Percentiles rank a stretch among this genome's conserved stretches.
These are phyloP conservation scores for Astur gentilis DNA, from an alignment of 2,113 vertebrate genomes.

Conservation along the genomic window DNA sequence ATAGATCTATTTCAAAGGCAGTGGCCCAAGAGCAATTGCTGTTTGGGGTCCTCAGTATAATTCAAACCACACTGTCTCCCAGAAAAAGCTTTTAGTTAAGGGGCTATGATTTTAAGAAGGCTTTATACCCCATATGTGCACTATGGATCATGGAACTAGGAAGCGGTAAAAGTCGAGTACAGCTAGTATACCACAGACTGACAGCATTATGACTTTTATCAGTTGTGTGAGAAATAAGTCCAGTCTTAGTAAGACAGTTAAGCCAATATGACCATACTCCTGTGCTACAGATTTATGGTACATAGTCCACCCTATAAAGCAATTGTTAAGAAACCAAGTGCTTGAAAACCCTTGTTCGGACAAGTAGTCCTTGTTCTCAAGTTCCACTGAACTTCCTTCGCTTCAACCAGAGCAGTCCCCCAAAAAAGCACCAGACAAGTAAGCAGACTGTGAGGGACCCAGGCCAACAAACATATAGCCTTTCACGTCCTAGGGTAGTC, in stretches of 20 bases:
- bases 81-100: conserved; percentile 20
- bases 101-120: conserved; percentile 28
- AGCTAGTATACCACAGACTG: conserved; percentile 19
- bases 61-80: conserved; percentile 6
- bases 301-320: not conserved
- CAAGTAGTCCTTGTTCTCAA: not conserved
- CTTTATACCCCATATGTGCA: conserved; percentile 5
- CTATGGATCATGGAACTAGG: conserved; percentile 1
- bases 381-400: not conserved
- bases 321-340: not conserved
- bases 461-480: not conserved
- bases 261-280: not conserved
- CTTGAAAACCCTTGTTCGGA: not conserved
- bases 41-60: not conserved
- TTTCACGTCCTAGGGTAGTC: not conserved
- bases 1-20: not conserved
- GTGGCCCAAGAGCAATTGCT: conserved; percentile 6
- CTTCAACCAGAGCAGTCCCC: not conserved
- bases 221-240: conserved; percentile 31
- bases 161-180: conserved; percentile 20
- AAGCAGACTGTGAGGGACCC: not conserved
- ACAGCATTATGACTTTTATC: conserved; percentile 44
- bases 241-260: not conserved
- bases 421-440: not conserved
- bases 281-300: not conserved